Evolutionary conservation across 2,113 vertebrate species (phyloP), one percentile per base, ranked within the genome.

Genomic region (Xenopus tropicalis): DNA sequence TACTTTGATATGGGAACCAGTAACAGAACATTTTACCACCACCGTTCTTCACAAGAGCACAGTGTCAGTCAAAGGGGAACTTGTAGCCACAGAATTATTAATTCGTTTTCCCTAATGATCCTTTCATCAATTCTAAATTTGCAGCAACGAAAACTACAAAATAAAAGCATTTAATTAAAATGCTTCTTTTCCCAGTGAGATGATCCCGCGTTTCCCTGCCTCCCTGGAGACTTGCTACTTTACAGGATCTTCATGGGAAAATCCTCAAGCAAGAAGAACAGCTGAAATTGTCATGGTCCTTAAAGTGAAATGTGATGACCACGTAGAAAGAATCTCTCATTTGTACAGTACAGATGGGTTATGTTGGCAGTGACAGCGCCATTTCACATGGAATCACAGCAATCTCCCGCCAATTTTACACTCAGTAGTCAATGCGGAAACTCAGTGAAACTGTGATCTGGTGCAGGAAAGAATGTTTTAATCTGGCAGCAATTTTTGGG

Each of bases 181-280:
- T 37, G 29, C 29, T 37, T 37, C 29, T 37, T 37, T 76, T 68
- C 73, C 44, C 57, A 69, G 4, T 11, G 29, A 62, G 29, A 43
- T 63, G 59, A 42, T 76, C 46, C 73, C 29, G 17, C 21, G 42
- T 63, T 76, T 69, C 58, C 56, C 22, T 63, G 54, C 54, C 46
- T 76, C 73, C 58, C 66, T 42, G 58, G 73, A 69, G 66, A 76
- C 43, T 12, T 19, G 58, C 66, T 42, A 24, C 19, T 63, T 59
- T 76, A 64, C 9, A 69, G 29, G n/a, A 59, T 23, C 67, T 76
- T 76, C 66, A 76, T 69, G 73, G 73, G 73, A 76, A 76, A 69
- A 69, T 43, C 59, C 44, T 29, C n/a, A 2, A 63, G 17, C 20
- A 12, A 24, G 66, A 43, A 46, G 57, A 68, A 74, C 66, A 76